Evolutionary conservation across 2,113 vertebrate genomes (phyloP), one percentile per base, ranked within the genome.

Genomic region (Ondatra zibethicus): DNA sequence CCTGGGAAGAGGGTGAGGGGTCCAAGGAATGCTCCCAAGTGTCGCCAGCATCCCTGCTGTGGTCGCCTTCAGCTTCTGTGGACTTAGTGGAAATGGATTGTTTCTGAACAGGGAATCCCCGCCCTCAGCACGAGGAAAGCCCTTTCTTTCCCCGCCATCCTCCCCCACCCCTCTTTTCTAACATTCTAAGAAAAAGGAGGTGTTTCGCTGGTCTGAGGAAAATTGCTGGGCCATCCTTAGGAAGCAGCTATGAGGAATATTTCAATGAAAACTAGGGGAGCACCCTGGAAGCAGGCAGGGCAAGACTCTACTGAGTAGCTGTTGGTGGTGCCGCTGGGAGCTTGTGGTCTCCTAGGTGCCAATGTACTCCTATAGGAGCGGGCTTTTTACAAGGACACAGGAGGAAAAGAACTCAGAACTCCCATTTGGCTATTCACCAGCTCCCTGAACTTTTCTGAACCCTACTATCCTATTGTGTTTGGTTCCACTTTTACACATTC

Each of bases 41-140:
- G 61, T 14, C 45, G 1, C 52, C 0, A 3, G 55, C 65, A 8
- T 52, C 86, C 25, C 0, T 1, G 33, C 77, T 10, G 12, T 5
- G 95, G 45, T 6, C 1, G 33, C 52, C 63, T 65, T 29, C 21
- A 0, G 86, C 58, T 8, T 4, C 2, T 50, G 55, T 63, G 31
- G 80, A 93, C 87, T 29, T 50, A 17, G 16, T 58, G 93, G 11
- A n/a, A 84, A 73, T 36, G 2, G 42, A 84, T 0, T 6, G n/a
- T 52, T 45, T 42, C 73, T 8, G 45, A 17, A 68, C 29, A 94
- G 97, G 97, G 97, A 97, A 97, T 97, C 91, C 98, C 96, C 23
- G 77, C 89, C 39, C 68, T 50, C 66, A 47, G 76, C 7, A 87
- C 17, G 23, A 21, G 96, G 95, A 86, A 86, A 94, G 31, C 21